Evolutionary conservation across 2,888 invertebrate species (phyloP).

Genomic region (Lasioglossum lativentre): DNA sequence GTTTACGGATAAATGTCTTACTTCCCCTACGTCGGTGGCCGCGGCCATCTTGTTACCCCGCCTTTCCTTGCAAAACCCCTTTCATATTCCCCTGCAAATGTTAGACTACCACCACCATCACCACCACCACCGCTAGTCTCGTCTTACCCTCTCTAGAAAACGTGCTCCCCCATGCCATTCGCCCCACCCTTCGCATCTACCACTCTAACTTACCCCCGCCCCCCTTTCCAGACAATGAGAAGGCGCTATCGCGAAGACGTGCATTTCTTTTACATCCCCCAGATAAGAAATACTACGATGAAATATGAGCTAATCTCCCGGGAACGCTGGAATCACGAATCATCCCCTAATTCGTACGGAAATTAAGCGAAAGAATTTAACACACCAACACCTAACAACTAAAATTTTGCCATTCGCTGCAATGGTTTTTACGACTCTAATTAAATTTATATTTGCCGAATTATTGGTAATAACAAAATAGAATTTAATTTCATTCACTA

Average conservation of each 20-base stretch:
- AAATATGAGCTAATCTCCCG: slow-evolving; percentile 15
- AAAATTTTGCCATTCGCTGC: neutral
- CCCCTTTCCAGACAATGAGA: slow-evolving; percentile 67
- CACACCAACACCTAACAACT: neutral
- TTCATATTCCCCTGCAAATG: slow-evolving; percentile 75
- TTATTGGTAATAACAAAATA: no score
- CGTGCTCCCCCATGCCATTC: slow-evolving; percentile 67
- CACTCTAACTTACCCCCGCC: slow-evolving; percentile 76
- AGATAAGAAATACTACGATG: slow-evolving; percentile 40
- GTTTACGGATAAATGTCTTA: slow-evolving; percentile 79
- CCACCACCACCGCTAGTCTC: slow-evolving; percentile 68
- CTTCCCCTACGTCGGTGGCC: slow-evolving; percentile 77
- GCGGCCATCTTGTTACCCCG: slow-evolving; percentile 83
- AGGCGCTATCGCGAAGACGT: slow-evolving; percentile 50
- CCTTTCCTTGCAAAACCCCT: slow-evolving; percentile 77
- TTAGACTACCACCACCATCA: slow-evolving; percentile 77
- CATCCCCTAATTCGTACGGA: neutral
- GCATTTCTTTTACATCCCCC: slow-evolving; percentile 50
- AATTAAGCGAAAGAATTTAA: neutral
- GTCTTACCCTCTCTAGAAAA: slow-evolving; percentile 78
- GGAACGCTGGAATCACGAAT: neutral
- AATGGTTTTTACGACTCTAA: neutral
- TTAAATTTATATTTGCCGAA: neutral
- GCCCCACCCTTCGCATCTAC: slow-evolving; percentile 72
- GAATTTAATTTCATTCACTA: no score